Percentiles rank a stretch among this genome's conserved stretches.
Evolutionary conservation across 2,113 vertebrate species (phyloP).

Genomic region (Pristiophorus japonicus): DNA sequence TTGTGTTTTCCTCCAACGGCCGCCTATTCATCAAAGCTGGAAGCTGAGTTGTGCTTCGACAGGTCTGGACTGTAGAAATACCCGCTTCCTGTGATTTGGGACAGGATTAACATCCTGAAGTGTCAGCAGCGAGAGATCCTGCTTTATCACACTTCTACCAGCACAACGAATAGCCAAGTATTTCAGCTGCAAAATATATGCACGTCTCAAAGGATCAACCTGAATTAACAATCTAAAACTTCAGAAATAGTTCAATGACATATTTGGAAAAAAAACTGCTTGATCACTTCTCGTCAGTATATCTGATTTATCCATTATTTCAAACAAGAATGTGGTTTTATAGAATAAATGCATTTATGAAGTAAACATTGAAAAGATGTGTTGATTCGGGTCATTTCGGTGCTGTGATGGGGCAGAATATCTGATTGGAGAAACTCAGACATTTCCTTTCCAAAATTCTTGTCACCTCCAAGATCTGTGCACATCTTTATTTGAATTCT

Average conservation of each 20-base stretch:
- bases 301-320: background rate
- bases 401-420: background rate
- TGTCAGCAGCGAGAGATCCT: background rate
- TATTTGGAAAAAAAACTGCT: background rate
- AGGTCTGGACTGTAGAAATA: background rate
- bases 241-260: background rate
- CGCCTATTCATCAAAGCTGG: background rate
- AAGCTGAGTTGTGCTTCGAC: background rate
- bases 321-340: background rate
- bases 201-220: background rate
- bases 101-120: background rate
- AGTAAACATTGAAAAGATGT: background rate
- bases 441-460: too few species aligned
- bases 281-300: background rate
- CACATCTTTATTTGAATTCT: background rate
- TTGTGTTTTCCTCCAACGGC: background rate
- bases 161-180: background rate
- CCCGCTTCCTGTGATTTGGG: background rate
- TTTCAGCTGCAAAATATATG: background rate
- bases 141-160: background rate
- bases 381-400: background rate
- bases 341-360: background rate
- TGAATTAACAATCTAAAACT: background rate
- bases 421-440: background rate
- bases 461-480: background rate